These are phyloP conservation scores for Hypotaenidia philippensis DNA, from an alignment of 2,797 vertebrate species.

Conservation along the genomic window DNA sequence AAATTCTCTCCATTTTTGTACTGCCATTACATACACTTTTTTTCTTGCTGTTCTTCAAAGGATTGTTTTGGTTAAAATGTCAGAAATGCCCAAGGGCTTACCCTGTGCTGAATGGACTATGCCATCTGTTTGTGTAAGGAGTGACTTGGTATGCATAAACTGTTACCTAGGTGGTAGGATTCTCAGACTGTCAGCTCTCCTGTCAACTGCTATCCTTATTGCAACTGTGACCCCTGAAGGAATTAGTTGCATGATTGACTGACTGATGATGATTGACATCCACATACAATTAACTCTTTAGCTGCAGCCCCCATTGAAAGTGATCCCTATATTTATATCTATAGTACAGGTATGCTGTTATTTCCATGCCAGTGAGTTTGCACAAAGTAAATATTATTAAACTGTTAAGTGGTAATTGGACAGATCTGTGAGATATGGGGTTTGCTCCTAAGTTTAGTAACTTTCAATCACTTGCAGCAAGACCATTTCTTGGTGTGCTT, in stretches of 20 bases:
- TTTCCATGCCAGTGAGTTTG: neutral
- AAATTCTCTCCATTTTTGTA: neutral
- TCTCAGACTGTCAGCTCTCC: conserved; percentile 60
- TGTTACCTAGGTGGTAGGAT: conserved; percentile 53
- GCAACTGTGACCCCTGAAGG: conserved; percentile 71
- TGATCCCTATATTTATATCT: conserved; percentile 23
- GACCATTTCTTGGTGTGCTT: neutral
- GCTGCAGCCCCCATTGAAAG: conserved; percentile 28
- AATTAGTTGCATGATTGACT: conserved; percentile 74
- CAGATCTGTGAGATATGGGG: neutral
- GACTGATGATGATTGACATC: conserved; percentile 70
- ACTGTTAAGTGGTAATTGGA: neutral
- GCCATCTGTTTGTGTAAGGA: conserved; percentile 49
- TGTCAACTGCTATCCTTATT: conserved; percentile 64
- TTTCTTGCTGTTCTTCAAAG: conserved; percentile 22
- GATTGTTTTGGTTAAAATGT: conserved; percentile 58
- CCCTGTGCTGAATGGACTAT: conserved; percentile 31
- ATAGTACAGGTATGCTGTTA: neutral
- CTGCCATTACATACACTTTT: neutral
- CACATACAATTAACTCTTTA: conserved; percentile 67
- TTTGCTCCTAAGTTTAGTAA: neutral
- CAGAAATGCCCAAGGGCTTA: conserved; percentile 52
- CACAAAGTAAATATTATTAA: neutral
- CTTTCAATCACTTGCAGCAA: neutral
- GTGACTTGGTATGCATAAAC: conserved; percentile 55